phyloP scores from a whole-genome alignment of 2,113 vertebrate genomes.

The Pelmatolapia mariae region DNA sequence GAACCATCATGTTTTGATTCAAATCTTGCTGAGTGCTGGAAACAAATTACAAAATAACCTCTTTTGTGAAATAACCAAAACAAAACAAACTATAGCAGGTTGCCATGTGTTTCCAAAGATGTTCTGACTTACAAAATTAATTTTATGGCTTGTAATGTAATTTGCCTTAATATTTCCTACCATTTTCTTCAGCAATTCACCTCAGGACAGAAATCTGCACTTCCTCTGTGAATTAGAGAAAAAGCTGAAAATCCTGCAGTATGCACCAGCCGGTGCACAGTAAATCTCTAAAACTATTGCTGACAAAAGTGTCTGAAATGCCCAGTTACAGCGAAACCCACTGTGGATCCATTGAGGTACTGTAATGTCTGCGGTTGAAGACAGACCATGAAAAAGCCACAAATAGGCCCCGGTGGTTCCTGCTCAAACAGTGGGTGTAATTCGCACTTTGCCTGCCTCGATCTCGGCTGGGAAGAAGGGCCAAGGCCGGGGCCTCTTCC shows the following conservation, averaged over 20 bases:
- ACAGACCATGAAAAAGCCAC: neutral
- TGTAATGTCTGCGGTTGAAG: constrained; percentile 28
- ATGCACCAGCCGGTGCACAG: neutral
- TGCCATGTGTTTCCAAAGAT: neutral
- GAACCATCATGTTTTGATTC: neutral
- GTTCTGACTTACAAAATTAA: neutral
- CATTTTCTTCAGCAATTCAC: neutral
- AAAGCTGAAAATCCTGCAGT: neutral
- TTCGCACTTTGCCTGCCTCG: neutral
- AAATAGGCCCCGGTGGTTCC: neutral
- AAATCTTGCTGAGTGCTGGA: neutral
- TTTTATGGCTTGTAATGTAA: neutral
- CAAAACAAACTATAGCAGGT: neutral
- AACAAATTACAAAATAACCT: neutral
- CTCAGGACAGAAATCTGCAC: neutral
- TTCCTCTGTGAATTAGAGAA: neutral
- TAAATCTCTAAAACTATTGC: neutral
- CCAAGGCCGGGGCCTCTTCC: constrained; percentile 12
- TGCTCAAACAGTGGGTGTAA: neutral
- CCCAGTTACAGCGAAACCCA: neutral
- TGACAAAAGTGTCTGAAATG: neutral
- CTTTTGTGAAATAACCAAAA: neutral
- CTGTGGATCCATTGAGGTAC: neutral
- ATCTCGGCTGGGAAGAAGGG: neutral
- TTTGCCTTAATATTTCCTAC: neutral